Evolutionary conservation across 2,888 invertebrate species (phyloP).

Genomic region (Selenia dentaria): DNA sequence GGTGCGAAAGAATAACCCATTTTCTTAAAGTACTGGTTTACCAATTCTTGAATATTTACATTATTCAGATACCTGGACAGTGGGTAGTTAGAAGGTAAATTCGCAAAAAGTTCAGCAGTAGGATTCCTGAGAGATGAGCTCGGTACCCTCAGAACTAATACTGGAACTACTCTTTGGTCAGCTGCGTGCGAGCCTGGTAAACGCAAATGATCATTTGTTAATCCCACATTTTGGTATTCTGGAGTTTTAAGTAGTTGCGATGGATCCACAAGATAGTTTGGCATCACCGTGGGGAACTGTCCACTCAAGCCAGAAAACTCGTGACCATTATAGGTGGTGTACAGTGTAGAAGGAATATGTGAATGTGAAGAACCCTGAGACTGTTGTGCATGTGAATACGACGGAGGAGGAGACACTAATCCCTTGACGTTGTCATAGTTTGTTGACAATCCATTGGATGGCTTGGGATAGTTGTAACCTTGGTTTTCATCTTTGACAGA

Average conservation of each 20-base stretch:
- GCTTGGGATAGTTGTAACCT: conserved; percentile 63
- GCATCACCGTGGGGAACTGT: conserved; percentile 75
- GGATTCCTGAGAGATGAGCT: conserved; percentile 83
- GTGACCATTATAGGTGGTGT: conserved; percentile 77
- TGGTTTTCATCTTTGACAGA: conserved; percentile 62
- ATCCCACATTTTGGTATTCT: conserved; percentile 77
- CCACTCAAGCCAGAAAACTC: conserved; percentile 72
- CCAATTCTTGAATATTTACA: conserved; percentile 81
- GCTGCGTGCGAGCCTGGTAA: conserved; percentile 56
- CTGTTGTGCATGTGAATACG: conserved; percentile 34
- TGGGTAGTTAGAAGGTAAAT: conserved; percentile 82
- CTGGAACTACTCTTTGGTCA: conserved; percentile 80
- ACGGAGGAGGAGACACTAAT: conserved; percentile 48
- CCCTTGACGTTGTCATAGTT: conserved; percentile 53
- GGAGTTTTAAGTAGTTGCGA: conserved; percentile 71
- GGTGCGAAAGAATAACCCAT: conserved; percentile 69
- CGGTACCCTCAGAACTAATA: conserved; percentile 83
- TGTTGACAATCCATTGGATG: conserved; percentile 54
- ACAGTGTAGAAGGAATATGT: conserved; percentile 60
- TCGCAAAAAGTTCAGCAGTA: conserved; percentile 80
- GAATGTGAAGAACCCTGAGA: conserved; percentile 30
- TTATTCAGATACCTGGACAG: conserved; percentile 80
- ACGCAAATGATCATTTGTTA: conserved; percentile 76
- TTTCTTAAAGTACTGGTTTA: conserved; percentile 80
- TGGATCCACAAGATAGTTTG: conserved; percentile 74